Evolutionary conservation across 2,113 vertebrate genomes (phyloP).

Genomic region (Mesoclemmys tuberculata): DNA sequence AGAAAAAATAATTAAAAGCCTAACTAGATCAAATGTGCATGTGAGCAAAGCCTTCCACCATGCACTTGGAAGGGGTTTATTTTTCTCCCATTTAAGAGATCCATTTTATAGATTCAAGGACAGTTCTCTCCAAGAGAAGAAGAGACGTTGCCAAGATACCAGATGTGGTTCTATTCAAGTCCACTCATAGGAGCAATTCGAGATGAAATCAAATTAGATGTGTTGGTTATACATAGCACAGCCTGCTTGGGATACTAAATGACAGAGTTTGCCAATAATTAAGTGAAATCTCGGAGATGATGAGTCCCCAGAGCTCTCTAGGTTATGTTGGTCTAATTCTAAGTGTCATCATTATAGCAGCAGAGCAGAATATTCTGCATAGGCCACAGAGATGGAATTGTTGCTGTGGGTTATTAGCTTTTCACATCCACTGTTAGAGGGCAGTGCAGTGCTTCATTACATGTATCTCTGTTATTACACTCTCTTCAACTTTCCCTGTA

Average conservation of each 20-base stretch:
- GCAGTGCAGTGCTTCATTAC: conserved; percentile 51
- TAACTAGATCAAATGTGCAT: not conserved
- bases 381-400: conserved; percentile 59
- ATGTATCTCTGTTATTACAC: conserved; percentile 28
- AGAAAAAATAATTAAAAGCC: not conserved
- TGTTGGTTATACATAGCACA: conserved; percentile 73
- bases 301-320: conserved; percentile 75
- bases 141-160: conserved; percentile 75
- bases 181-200: conserved; percentile 77
- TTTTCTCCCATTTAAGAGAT: conserved; percentile 17
- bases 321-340: conserved; percentile 73
- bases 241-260: conserved; percentile 74
- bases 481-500: conserved; percentile 60
- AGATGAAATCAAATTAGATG: conserved; percentile 78
- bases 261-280: conserved; percentile 77
- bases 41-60: conserved; percentile 45
- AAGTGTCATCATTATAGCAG: conserved; percentile 75
- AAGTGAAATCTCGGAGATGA: conserved; percentile 76
- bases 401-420: conserved; percentile 51
- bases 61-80: not conserved
- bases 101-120: conserved; percentile 73
- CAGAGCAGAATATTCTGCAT: conserved; percentile 68
- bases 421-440: conserved; percentile 40
- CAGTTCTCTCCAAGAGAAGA: conserved; percentile 65
- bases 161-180: conserved; percentile 75